Evolutionary conservation across 2,797 vertebrate genomes (phyloP).

Genomic region (Sebastes hopkinsi): DNA sequence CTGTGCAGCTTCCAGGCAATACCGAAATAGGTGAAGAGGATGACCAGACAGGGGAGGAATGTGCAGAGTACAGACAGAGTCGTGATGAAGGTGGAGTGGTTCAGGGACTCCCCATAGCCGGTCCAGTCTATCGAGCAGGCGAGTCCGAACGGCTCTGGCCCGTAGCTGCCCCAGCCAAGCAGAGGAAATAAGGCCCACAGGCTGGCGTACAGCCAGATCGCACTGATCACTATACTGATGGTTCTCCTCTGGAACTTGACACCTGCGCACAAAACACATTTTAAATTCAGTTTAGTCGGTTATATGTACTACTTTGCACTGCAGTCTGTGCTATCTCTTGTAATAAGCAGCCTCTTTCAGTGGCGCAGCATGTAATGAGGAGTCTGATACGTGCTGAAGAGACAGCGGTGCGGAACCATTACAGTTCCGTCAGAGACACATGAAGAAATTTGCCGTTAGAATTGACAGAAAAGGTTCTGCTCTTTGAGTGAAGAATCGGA

Average conservation of each 20-base stretch:
- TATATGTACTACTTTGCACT: not conserved
- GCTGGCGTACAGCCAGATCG: constrained; percentile 69
- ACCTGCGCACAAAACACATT: constrained; percentile 42
- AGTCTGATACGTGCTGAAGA: not conserved
- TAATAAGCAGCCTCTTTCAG: not conserved
- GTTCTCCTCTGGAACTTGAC: constrained; percentile 62
- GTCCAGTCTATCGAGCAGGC: constrained; percentile 76
- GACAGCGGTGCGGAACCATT: not conserved
- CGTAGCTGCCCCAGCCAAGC: constrained; percentile 76
- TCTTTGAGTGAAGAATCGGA: not conserved
- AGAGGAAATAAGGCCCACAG: constrained; percentile 74
- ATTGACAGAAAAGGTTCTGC: not conserved
- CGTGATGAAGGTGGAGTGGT: constrained; percentile 71
- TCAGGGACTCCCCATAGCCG: constrained; percentile 66
- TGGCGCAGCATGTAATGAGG: not conserved
- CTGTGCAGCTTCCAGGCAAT: constrained; percentile 79
- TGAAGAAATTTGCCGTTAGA: not conserved
- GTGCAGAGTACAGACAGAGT: constrained; percentile 66
- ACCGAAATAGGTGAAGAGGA: constrained; percentile 70
- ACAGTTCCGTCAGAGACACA: not conserved
- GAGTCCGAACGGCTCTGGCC: constrained; percentile 73
- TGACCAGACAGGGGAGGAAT: constrained; percentile 67
- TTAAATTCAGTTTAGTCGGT: not conserved
- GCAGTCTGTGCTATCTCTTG: not conserved
- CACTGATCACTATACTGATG: constrained; percentile 56